phyloP scores from a whole-genome alignment of 2,113 vertebrate genomes.

The Lichenostomus cassidix region DNA sequence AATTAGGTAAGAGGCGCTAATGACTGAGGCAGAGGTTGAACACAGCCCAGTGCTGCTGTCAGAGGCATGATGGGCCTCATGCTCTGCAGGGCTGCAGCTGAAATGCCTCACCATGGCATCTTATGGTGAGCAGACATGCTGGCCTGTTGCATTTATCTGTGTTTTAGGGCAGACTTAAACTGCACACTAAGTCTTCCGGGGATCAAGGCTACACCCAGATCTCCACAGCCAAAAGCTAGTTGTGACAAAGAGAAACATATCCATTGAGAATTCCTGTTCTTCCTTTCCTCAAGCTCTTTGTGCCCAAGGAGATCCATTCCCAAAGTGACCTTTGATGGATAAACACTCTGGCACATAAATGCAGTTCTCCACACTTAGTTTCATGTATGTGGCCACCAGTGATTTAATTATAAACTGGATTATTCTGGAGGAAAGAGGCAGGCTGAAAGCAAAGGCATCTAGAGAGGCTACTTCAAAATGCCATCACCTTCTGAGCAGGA shows the following conservation, averaged over 20 bases:
- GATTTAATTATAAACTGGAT: background rate
- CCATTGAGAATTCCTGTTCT: background rate
- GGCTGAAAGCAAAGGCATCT: slow-evolving; percentile 16
- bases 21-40: background rate
- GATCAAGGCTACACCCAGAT: background rate
- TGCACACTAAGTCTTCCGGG: background rate
- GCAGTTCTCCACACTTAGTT: background rate
- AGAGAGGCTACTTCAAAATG: background rate
- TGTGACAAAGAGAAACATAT: fast-evolving
- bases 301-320: background rate
- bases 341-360: background rate
- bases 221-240: background rate
- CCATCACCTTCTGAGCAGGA: background rate
- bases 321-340: background rate
- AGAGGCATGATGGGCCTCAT: fast-evolving
- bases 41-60: background rate
- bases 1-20: slow-evolving; percentile 21
- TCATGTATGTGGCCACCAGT: fast-evolving
- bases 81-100: fast-evolving
- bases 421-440: background rate
- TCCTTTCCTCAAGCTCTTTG: background rate
- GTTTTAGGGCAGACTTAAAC: background rate
- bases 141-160: fast-evolving
- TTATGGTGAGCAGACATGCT: fast-evolving
- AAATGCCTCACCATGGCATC: fast-evolving